phyloP scores from a whole-genome alignment of 1,140 invertebrate genomes.

The Drosophila gunungcola region DNA sequence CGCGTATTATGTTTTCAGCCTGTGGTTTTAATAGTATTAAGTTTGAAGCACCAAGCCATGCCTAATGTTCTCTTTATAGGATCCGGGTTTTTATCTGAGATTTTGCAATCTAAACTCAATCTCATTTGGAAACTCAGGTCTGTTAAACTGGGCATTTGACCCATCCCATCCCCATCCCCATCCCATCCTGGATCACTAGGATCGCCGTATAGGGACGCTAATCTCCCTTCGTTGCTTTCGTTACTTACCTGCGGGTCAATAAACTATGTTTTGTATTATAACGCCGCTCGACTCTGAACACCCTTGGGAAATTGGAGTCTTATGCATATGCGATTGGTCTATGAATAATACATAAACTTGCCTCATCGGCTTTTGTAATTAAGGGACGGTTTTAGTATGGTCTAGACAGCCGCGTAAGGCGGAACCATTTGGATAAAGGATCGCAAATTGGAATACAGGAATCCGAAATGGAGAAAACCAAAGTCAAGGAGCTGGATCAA shows the following conservation, averaged over 20 bases:
- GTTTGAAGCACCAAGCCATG: slow-evolving; percentile 39
- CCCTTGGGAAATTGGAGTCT: not conserved
- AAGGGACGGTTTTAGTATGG: slow-evolving; percentile 31
- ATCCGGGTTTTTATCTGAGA: not conserved
- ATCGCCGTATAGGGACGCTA: slow-evolving; percentile 28
- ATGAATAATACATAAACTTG: slow-evolving; percentile 10
- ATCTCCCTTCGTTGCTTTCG: slow-evolving; percentile 48
- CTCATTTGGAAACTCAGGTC: slow-evolving; percentile 1
- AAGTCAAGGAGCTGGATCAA: not conserved
- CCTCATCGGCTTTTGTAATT: slow-evolving; percentile 2
- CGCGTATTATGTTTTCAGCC: slow-evolving; percentile 32
- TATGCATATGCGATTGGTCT: slow-evolving; percentile 21
- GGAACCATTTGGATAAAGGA: slow-evolving; percentile 12
- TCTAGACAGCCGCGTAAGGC: slow-evolving; percentile 10
- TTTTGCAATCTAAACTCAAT: not conserved
- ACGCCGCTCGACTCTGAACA: slow-evolving; percentile 1
- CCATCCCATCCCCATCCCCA: slow-evolving; percentile 8
- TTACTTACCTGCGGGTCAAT: slow-evolving; percentile 63
- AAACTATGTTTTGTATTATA: slow-evolving; percentile 57
- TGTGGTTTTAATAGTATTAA: slow-evolving; percentile 59
- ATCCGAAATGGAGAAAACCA: slow-evolving; percentile 19
- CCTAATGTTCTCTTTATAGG: slow-evolving; percentile 6
- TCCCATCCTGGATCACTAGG: slow-evolving; percentile 18
- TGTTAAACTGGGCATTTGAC: not conserved
- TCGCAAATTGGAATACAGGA: not conserved